Base-by-base conservation (phyloP, 2,888 invertebrate species). In the Lithodes maja region DNA sequence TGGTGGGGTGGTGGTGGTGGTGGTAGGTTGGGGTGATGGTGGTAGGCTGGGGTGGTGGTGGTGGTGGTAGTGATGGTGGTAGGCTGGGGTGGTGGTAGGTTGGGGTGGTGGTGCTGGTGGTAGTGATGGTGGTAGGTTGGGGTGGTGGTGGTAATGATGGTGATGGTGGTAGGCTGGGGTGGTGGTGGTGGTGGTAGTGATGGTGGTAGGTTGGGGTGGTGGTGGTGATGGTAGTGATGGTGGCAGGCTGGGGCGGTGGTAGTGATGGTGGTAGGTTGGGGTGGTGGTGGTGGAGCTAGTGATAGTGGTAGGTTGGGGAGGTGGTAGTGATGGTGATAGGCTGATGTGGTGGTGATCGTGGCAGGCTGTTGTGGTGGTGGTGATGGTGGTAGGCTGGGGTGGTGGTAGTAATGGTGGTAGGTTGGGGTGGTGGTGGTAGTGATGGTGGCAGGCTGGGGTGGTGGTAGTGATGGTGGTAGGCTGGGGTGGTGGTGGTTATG, bases 371-470 rank as follows among this genome's bases (percentile, higher is more conserved):
- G 49, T 33, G 49, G 77, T n/a, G 77, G 77, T 2, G 1, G 77
- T n/a, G 49, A 5, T 33, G 77, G 77, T 33, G 49, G 33, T 1
- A 33, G 74, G 5, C 74, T 15, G 74, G n/a, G 74, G n/a, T 74
- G n/a, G n/a, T 33, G 74, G 74, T 74, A n/a, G 74, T 74, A 1
- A 74, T 5, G n/a, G 74, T 3, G 74, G 33, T 33, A 74, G 33
- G 74, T 1, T 7, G 33, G 5, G 74, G 74, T 74, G 74, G 5
- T n/a, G n/a, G 74, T 7, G 74, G n/a, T 74, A 3, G 74, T 74
- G 74, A n/a, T 74, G 74, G 74, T 74, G 74, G n/a, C n/a, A n/a
- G n/a, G n/a, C 33, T 3, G 74, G 15, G 74, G 74, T 74, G 3
- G 15, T 17, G 74, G 74, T 74, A n/a, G 74, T 74, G 74, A 33